A percentile compares a stretch with the other conserved stretches of the same genome.
Evolutionary conservation across 2,888 invertebrate genomes (phyloP).

Genomic region (Cerastis leucographa): DNA sequence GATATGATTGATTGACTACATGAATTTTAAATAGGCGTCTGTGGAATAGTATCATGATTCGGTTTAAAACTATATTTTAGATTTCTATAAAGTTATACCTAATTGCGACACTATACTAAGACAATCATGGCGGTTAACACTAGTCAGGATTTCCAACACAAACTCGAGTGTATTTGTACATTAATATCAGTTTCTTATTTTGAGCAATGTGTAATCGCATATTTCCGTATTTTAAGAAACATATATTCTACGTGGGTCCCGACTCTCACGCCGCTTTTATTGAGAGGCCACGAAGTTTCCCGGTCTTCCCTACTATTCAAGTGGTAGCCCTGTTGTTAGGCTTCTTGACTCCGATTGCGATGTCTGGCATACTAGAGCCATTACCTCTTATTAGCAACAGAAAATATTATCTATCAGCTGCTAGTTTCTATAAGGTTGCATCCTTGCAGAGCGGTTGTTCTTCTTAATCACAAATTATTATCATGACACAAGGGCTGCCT

Average conservation of each 20-base stretch:
- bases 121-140: background rate
- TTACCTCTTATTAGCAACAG: background rate
- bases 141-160: background rate
- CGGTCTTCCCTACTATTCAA: background rate
- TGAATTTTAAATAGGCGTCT: background rate
- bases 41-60: background rate
- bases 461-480: background rate
- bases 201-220: background rate
- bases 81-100: no score
- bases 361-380: background rate
- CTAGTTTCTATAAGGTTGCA: background rate
- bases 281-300: background rate
- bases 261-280: background rate
- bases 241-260: background rate
- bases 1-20: background rate
- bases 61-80: background rate
- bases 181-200: background rate
- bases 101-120: no score
- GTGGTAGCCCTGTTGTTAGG: no score
- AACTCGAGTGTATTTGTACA: background rate
- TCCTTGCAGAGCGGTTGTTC: background rate
- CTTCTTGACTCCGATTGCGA: background rate
- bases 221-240: background rate
- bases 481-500: background rate
- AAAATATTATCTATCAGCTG: background rate